Evolutionary conservation across 2,113 vertebrate genomes (phyloP), one percentile per base, ranked within the genome.

Genomic region (Platichthys stellatus): DNA sequence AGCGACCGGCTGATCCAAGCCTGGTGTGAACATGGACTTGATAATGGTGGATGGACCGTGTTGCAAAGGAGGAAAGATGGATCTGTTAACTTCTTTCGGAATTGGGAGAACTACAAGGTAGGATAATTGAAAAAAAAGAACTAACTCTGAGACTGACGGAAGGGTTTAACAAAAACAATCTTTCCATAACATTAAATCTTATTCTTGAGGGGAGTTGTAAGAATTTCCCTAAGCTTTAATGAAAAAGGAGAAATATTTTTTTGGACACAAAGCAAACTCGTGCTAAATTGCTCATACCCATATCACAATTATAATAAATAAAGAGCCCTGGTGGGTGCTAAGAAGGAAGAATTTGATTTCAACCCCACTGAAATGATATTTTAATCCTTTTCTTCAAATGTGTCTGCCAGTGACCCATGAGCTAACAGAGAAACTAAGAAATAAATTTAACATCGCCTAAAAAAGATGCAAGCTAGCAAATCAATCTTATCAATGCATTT

Each of bases 71-170:
- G 98, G 84, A 96, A 78, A 89, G 98, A 99, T 11, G 98, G 98
- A 78, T 96, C 98, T 3, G 96, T 98, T 63, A 99, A 99, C 91
- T 99, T 99, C 88, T 99, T 99, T 90, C 95, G 97, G 69, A 99
- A 99, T 40, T 99, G 97, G 97, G 98, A 99, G 67, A 99, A 95
- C 78, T 99, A 99, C 75, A 99, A 99, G 95, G 98, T 97, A 94
- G 88, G 70, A n/a, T 81, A 13, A 53, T 4, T 11, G 12, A 68
- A 56, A 60, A 72, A 12, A 0, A 2, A 64, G 2, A 2, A 51
- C 7, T 18, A 53, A 18, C 15, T 5, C 5, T 51, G 18, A 49
- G 14, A 18, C 15, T 4, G 6, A 45, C 49, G 23, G 24, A 15
- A 23, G 26, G 18, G 23, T 61, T 80, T 23, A 38, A 3, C 28